Conservation (phyloP, 2,888 invertebrate genomes). For the Drosophila tanythrix region DNA sequence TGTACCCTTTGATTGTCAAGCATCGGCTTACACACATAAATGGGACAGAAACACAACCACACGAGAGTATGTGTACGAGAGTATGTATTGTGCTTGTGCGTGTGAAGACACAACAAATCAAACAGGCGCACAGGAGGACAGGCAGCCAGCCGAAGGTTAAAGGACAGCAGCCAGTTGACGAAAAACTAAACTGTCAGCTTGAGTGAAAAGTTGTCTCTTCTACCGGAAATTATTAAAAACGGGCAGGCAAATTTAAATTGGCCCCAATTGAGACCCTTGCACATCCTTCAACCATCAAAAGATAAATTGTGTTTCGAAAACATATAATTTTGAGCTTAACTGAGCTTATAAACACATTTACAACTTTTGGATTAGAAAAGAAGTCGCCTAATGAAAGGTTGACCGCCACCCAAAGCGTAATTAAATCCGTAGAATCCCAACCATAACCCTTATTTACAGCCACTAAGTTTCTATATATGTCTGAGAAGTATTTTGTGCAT, state of each 20-base stretch:
- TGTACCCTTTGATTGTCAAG: constrained; percentile 75
- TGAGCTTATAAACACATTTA: constrained; percentile 1
- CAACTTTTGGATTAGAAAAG: not conserved
- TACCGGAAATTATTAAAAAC: constrained; percentile 12
- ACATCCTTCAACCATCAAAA: not conserved
- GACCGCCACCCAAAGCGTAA: not conserved
- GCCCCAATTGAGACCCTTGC: constrained; percentile 1
- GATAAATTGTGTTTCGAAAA: not conserved
- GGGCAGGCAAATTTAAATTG: constrained; percentile 1
- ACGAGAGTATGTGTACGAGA: constrained; percentile 1
- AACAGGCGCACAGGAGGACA: not conserved
- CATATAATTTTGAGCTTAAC: not conserved
- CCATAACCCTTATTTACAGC: not conserved
- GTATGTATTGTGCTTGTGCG: not conserved
- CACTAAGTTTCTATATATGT: not conserved
- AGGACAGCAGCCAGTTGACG: constrained; percentile 21
- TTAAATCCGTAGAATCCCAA: not conserved
- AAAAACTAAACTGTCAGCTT: constrained; percentile 40
- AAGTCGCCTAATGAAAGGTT: not conserved
- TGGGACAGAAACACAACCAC: constrained; percentile 53
- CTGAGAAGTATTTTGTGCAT: not conserved
- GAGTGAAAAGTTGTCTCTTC: constrained; percentile 28
- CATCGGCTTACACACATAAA: constrained; percentile 76
- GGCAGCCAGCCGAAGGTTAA: constrained; percentile 24
- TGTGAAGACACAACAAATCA: constrained; percentile 10